These are phyloP conservation scores for Teleopsis dalmanni DNA, from an alignment of 1,140 invertebrate species.

Conservation along the genomic window DNA sequence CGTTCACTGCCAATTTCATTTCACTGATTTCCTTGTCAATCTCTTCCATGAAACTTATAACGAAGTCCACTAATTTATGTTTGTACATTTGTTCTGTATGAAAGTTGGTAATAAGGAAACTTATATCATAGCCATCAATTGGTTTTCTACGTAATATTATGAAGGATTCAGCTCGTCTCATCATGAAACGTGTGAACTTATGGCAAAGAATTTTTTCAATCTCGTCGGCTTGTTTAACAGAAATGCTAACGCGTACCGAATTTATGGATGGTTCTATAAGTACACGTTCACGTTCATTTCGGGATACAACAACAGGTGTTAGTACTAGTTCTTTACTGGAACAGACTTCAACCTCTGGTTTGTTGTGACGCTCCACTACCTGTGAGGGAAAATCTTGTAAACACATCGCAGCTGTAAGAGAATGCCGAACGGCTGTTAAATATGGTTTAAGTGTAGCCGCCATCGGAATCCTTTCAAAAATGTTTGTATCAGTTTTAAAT, in stretches of 20 bases:
- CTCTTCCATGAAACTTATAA: slow-evolving; percentile 99
- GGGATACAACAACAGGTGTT: slow-evolving; percentile 91
- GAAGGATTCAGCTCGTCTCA: slow-evolving; percentile 99
- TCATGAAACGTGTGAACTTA: slow-evolving; percentile 98
- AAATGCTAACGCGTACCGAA: slow-evolving; percentile 90
- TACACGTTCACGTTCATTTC: slow-evolving; percentile 97
- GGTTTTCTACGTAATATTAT: slow-evolving; percentile 93
- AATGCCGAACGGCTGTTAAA: slow-evolving; percentile 91
- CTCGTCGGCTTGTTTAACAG: slow-evolving; percentile 94
- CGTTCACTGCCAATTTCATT: slow-evolving; percentile 98
- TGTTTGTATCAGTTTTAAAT: no score
- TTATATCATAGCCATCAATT: slow-evolving; percentile 97
- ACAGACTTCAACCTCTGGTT: slow-evolving; percentile 97
- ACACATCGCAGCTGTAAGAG: slow-evolving; percentile 97
- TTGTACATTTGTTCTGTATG: slow-evolving; percentile 99
- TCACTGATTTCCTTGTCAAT: slow-evolving; percentile 99
- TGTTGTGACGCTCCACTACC: slow-evolving; percentile 98
- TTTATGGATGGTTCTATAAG: slow-evolving; percentile 88
- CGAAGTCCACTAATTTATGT: slow-evolving; percentile 98
- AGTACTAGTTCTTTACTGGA: slow-evolving; percentile 92
- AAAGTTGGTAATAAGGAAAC: slow-evolving; percentile 98
- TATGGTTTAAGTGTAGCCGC: slow-evolving; percentile 95
- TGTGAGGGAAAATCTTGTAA: slow-evolving; percentile 98
- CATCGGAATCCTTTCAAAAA: no score
- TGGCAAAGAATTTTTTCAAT: slow-evolving; percentile 99